A percentile compares a stretch with the other conserved stretches of the same genome.
These are phyloP conservation scores for Trididemnum miniatum DNA, from an alignment of 23 tunicate genomes.

Conservation along the genomic window DNA sequence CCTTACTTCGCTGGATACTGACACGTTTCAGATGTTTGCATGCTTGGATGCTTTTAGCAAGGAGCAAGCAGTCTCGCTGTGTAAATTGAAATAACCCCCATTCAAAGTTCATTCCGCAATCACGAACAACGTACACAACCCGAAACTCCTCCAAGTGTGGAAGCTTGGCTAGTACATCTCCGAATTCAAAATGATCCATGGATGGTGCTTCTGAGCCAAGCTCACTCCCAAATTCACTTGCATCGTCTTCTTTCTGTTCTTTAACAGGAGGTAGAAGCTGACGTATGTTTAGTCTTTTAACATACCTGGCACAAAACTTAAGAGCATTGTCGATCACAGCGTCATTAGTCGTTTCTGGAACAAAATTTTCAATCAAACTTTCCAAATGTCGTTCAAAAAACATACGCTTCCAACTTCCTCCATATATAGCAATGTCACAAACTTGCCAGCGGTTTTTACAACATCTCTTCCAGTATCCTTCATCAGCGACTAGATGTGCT, in stretches of 20 bases:
- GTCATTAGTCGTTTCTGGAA: conserved; percentile 76
- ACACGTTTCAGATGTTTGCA: conserved; percentile 66
- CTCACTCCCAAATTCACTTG: conserved; percentile 71
- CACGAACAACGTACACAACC: conserved; percentile 67
- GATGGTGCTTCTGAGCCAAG: conserved; percentile 76
- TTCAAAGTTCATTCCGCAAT: conserved; percentile 98
- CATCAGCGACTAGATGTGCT: conserved; percentile 86
- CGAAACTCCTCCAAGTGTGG: conserved; percentile 77
- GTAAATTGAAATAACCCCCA: conserved; percentile 95
- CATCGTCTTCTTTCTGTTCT: conserved; percentile 68
- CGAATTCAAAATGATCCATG: conserved; percentile 94
- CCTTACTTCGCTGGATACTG: conserved; percentile 73
- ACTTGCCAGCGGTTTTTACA: conserved; percentile 65
- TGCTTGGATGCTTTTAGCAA: conserved; percentile 69
- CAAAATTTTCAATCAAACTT: conserved; percentile 76
- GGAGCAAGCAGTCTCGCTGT: conserved; percentile 75
- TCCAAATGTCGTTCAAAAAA: conserved; percentile 86
- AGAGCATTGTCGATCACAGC: conserved; percentile 65
- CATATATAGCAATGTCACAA: conserved; percentile 81
- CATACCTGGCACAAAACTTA: conserved; percentile 60
- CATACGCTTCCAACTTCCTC: conserved; percentile 94
- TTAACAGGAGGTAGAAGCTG: conserved; percentile 94
- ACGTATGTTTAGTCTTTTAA: conserved; percentile 61
- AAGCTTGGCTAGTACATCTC: conserved; percentile 56
- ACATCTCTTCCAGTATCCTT: conserved; percentile 94